Evolutionary conservation across 2,113 vertebrate species (phyloP).

Genomic region (Cyanoliseus patagonus): DNA sequence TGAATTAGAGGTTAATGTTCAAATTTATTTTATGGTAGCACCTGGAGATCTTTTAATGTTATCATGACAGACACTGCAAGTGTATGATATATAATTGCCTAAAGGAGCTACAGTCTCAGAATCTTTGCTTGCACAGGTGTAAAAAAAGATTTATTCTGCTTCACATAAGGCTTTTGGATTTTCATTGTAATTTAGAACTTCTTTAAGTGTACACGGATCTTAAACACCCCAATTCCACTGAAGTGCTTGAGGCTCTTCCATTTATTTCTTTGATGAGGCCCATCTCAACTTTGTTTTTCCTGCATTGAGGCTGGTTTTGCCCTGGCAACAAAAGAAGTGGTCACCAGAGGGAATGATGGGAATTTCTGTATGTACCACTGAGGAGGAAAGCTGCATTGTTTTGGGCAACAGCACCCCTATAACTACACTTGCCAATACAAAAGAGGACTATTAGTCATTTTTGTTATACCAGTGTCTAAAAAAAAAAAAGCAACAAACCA

Average conservation of each 20-base stretch:
- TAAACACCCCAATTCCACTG: not conserved
- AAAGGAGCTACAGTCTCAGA: not conserved
- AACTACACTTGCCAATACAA: not conserved
- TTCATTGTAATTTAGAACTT: not conserved
- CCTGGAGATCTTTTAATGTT: not conserved
- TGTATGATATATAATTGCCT: not conserved
- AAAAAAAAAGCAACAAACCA: not conserved
- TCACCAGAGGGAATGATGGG: not conserved
- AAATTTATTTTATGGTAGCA: not conserved
- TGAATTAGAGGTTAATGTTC: not conserved
- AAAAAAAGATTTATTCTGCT: not conserved
- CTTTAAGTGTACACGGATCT: not conserved
- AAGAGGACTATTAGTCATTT: not conserved
- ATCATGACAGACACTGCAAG: not conserved
- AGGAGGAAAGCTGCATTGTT: not conserved
- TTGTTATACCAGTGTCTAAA: not conserved
- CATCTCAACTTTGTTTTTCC: not conserved
- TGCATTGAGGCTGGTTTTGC: not conserved
- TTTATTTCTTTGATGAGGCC: not conserved
- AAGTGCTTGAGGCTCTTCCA: not conserved
- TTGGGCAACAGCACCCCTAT: not conserved
- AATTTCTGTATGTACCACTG: not conserved
- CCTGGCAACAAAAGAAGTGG: not conserved
- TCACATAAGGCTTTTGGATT: not conserved
- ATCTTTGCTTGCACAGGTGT: not conserved